phyloP scores from a whole-genome alignment of 2,888 invertebrate genomes.

The Hemaris fuciformis region DNA sequence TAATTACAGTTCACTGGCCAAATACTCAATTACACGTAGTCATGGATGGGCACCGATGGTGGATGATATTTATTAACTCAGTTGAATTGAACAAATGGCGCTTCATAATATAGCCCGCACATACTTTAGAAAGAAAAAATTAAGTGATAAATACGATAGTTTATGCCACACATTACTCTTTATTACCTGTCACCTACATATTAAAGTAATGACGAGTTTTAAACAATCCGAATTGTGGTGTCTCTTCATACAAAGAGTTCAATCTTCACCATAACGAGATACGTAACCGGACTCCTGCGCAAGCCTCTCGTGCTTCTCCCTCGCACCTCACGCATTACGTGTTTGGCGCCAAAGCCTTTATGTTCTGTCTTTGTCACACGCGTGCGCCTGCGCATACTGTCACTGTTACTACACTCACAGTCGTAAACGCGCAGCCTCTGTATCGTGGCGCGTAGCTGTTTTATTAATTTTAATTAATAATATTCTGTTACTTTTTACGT shows the following conservation, averaged over 20 bases:
- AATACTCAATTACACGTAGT: slow-evolving; percentile 11
- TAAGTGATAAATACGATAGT: not conserved
- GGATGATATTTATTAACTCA: not conserved
- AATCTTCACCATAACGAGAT: slow-evolving; percentile 62
- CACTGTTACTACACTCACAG: slow-evolving; percentile 52
- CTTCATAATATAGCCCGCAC: not conserved
- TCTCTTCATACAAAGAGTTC: slow-evolving; percentile 58
- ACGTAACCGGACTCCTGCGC: slow-evolving; percentile 75
- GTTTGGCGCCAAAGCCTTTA: slow-evolving; percentile 67
- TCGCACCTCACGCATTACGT: slow-evolving; percentile 42
- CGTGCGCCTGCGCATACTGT: slow-evolving; percentile 64
- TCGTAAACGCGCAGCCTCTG: slow-evolving; percentile 60
- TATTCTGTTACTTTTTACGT: not conserved
- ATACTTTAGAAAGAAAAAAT: not conserved
- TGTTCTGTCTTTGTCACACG: slow-evolving; percentile 59
- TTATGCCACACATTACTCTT: slow-evolving; percentile 7
- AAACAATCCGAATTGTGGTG: slow-evolving; percentile 48
- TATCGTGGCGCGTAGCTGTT: slow-evolving; percentile 60
- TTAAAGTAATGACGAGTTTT: slow-evolving; percentile 28
- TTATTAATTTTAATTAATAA: slow-evolving; percentile 30
- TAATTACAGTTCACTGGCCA: slow-evolving; percentile 31
- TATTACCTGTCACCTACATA: slow-evolving; percentile 12
- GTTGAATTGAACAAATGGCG: not conserved
- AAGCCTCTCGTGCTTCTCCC: slow-evolving; percentile 60
- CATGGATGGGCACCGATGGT: not conserved